phyloP scores from a whole-genome alignment of 2,113 vertebrate species.

The Sturnira hondurensis region DNA sequence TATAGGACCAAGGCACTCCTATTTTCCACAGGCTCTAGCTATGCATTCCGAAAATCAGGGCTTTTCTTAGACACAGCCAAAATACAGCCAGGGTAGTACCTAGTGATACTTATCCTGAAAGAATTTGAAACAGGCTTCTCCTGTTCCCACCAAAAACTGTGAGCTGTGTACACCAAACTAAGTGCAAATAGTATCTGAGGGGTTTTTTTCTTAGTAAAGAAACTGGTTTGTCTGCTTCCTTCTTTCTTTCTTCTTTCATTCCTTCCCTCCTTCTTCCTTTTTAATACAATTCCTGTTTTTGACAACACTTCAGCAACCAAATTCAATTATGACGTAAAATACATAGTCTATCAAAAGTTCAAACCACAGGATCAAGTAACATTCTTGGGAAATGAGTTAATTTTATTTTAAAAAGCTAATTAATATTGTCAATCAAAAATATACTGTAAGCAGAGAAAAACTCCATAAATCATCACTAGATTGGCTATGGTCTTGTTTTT shows the following conservation, averaged over 20 bases:
- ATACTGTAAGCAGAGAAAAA: constrained; percentile 43
- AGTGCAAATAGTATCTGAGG: neutral
- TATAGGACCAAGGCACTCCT: neutral
- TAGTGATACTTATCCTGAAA: neutral
- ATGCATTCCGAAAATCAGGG: neutral
- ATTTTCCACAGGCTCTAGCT: neutral
- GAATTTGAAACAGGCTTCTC: neutral
- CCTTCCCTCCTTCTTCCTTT: neutral
- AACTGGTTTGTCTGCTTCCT: neutral
- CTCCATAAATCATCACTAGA: constrained; percentile 1
- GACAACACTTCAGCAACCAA: constrained; percentile 23
- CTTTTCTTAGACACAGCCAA: neutral
- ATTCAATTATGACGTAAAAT: constrained; percentile 23
- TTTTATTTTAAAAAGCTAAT: constrained; percentile 50
- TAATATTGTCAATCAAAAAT: constrained; percentile 45
- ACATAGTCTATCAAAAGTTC: constrained; percentile 9
- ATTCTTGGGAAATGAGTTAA: constrained; percentile 33
- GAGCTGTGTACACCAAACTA: neutral
- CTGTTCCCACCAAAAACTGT: neutral
- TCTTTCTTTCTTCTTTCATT: neutral
- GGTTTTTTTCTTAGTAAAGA: constrained; percentile 38
- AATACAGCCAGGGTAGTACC: neutral
- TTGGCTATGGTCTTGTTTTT: constrained; percentile 29
- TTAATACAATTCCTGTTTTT: neutral
- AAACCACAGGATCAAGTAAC: constrained; percentile 39